phyloP scores from a whole-genome alignment of 2,888 invertebrate species.

The Pinctada fucata region DNA sequence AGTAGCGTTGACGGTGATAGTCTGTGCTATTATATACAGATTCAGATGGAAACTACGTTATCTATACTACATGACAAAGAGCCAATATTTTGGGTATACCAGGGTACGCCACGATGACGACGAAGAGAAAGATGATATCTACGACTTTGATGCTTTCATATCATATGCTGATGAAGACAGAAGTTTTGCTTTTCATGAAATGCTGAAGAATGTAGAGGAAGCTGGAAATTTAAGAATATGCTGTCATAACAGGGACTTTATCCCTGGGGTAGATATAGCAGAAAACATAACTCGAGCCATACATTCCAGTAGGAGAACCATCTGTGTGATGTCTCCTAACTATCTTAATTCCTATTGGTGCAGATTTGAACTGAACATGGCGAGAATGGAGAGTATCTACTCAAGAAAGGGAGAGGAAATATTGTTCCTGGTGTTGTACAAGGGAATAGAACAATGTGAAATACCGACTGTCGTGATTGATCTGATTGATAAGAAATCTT shows the following conservation, averaged over 20 bases:
- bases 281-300: too few species aligned
- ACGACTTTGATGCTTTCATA: constrained; percentile 52
- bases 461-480: constrained; percentile 26
- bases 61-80: constrained; percentile 33
- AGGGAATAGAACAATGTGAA: constrained; percentile 33
- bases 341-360: too few species aligned
- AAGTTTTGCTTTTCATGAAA: constrained; percentile 27
- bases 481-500: constrained; percentile 33
- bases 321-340: too few species aligned
- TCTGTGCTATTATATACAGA: constrained; percentile 20
- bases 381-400: too few species aligned
- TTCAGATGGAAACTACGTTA: constrained; percentile 35
- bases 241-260: constrained; percentile 47
- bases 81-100: constrained; percentile 10
- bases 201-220: constrained; percentile 39
- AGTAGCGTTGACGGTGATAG: neutral
- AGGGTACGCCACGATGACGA: neutral
- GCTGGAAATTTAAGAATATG: constrained; percentile 13
- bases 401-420: too few species aligned
- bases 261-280: constrained; percentile 45
- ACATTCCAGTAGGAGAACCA: too few species aligned
- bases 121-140: constrained; percentile 29
- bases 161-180: constrained; percentile 48
- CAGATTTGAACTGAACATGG: too few species aligned
- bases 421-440: constrained; percentile 35